A percentile compares a stretch with the other conserved stretches of the same genome.
Evolutionary conservation across 2,113 vertebrate genomes (phyloP).

Genomic region (Hemicordylus capensis): DNA sequence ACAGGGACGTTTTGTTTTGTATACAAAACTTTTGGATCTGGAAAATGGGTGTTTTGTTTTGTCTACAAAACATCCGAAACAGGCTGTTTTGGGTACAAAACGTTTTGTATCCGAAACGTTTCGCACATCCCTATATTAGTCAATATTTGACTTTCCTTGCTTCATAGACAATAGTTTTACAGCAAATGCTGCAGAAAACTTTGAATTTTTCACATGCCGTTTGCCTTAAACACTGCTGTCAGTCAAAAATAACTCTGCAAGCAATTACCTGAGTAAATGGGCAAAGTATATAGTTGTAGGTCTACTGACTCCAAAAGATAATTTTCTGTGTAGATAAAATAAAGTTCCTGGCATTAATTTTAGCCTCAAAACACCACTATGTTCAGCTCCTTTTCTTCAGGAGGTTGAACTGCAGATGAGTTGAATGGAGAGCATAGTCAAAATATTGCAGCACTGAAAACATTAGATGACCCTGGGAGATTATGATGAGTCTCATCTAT

Average conservation of each 20-base stretch:
- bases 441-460: rapidly evolving
- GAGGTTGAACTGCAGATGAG: background rate
- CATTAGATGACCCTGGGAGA: background rate
- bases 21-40: too few species aligned
- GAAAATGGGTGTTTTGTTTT: too few species aligned
- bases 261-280: background rate
- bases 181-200: background rate
- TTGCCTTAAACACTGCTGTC: background rate
- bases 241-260: background rate
- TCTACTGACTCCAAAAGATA: background rate
- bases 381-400: background rate
- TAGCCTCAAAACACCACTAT: background rate
- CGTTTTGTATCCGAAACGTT: too few species aligned
- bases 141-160: background rate
- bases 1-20: too few species aligned
- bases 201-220: background rate
- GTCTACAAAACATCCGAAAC: too few species aligned
- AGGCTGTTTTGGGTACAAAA: too few species aligned
- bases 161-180: background rate
- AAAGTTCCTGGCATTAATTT: background rate
- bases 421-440: background rate
- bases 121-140: background rate
- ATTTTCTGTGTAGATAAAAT: background rate
- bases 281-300: background rate
- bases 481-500: background rate